Evolutionary conservation across 2,888 invertebrate species (phyloP), one percentile per base, ranked within the genome.

Genomic region (Tortrix viridana): DNA sequence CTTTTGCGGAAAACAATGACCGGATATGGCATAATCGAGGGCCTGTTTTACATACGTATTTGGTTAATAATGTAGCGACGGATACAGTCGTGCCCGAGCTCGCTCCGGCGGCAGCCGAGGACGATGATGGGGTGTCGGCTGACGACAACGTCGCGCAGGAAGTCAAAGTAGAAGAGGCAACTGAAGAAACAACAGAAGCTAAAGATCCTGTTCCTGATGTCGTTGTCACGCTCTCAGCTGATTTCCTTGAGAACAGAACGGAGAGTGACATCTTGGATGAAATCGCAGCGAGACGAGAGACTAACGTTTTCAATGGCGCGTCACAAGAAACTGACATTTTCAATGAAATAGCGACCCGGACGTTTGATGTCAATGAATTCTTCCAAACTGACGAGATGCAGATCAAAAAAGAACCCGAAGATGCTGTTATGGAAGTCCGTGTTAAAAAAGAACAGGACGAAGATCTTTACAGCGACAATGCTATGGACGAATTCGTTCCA

Each of bases 101-200:
- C 57, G 80, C 86, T 55, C 69, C 77, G 66, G 78, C 80, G 73
- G 85, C 79, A 65, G 70, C 71, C 63, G 78, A 79, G 58, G 84
- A 81, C 60, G 69, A 71, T 41, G 81, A 79, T 72, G 85, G 78
- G 20, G 92, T 91, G 6, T 86, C 89, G 1, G 82, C 89, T 0
- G 92, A 92, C 67, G 92, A 90, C 1, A 91, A 92, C 70, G 91
- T 92, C 67, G 90, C 85, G 0, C 89, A 89, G 46, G 92, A 92
- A 75, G 79, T 91, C 62, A 91, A 91, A 71, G 83, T 89, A 67
- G 79, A 76, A 68, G 89, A 93, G 74, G 89, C 89, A 69, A 86
- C 75, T 5, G 67, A 69, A 18, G 80, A 79, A 74, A 73, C 74
- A 65, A 69, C 60, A 69, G 77, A 84, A 77, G 77, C 37, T 37